Percentiles rank a stretch among this genome's conserved stretches.
Evolutionary conservation across 2,888 invertebrate genomes (phyloP).

Genomic region (Harpalus rubripes): DNA sequence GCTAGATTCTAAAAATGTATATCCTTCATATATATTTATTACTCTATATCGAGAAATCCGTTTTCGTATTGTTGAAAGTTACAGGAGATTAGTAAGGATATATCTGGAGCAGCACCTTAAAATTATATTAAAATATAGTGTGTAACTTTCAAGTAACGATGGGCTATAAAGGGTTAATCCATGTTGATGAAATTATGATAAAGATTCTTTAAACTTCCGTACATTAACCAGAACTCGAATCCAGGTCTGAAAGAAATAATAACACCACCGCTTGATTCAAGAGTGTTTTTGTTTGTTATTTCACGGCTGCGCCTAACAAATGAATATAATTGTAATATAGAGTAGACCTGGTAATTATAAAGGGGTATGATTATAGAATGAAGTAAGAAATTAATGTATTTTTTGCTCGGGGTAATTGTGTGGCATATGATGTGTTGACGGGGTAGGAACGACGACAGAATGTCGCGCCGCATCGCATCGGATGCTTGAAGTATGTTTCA

Average conservation of each 20-base stretch:
- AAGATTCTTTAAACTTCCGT: no score
- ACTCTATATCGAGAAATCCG: no score
- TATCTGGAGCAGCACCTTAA: no score
- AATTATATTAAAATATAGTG: no score
- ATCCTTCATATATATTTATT: no score
- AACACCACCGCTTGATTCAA: neutral
- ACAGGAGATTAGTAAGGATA: no score
- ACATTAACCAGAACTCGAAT: neutral
- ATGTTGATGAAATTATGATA: no score
- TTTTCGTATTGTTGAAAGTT: no score
- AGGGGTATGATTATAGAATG: neutral
- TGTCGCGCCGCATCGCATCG: neutral
- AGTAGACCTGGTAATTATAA: neutral
- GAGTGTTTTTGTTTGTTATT: neutral
- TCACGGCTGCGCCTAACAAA: neutral
- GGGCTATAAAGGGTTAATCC: no score
- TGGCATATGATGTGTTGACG: neutral
- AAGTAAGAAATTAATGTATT: neutral
- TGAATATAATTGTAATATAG: neutral
- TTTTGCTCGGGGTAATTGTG: neutral
- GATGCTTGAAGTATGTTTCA: neutral
- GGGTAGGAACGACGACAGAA: neutral
- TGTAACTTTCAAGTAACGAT: no score
- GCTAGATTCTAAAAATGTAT: no score
- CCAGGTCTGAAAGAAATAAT: neutral